Conservation (phyloP, 2,888 invertebrate species). For the Nemotelus pantherinus region DNA sequence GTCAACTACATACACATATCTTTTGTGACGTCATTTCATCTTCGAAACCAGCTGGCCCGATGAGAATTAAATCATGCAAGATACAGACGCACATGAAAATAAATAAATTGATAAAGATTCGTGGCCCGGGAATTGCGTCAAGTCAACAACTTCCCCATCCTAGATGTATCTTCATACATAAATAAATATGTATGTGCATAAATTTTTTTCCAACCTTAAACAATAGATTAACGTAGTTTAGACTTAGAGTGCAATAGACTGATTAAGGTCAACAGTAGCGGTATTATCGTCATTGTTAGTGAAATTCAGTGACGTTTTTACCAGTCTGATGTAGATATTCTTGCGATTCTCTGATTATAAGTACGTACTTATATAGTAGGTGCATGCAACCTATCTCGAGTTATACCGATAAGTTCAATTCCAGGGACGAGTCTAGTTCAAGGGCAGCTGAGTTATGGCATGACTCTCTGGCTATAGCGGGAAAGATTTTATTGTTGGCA, state of each 20-base stretch:
- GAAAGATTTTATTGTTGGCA: no score
- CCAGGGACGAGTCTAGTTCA: not conserved
- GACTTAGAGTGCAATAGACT: slow-evolving; percentile 27
- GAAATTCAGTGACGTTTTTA: no score
- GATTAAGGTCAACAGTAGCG: slow-evolving; percentile 27
- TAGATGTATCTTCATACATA: not conserved
- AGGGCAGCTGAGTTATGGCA: not conserved
- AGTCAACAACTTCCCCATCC: not conserved
- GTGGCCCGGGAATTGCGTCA: slow-evolving; percentile 1
- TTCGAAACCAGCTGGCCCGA: no score
- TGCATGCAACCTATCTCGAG: not conserved
- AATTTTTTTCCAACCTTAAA: not conserved
- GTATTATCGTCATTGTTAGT: not conserved
- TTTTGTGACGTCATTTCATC: no score
- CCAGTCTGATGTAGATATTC: not conserved
- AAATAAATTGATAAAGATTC: no score
- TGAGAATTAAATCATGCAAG: no score
- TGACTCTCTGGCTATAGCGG: no score
- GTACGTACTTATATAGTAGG: no score
- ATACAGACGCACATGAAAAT: no score
- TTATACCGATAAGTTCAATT: slow-evolving; percentile 7
- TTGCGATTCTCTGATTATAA: no score
- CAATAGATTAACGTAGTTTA: slow-evolving; percentile 21
- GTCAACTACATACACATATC: no score
- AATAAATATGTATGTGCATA: not conserved